These are phyloP conservation scores for Meiosimyza decipiens DNA, from an alignment of 2,888 invertebrate genomes.

Conservation along the genomic window DNA sequence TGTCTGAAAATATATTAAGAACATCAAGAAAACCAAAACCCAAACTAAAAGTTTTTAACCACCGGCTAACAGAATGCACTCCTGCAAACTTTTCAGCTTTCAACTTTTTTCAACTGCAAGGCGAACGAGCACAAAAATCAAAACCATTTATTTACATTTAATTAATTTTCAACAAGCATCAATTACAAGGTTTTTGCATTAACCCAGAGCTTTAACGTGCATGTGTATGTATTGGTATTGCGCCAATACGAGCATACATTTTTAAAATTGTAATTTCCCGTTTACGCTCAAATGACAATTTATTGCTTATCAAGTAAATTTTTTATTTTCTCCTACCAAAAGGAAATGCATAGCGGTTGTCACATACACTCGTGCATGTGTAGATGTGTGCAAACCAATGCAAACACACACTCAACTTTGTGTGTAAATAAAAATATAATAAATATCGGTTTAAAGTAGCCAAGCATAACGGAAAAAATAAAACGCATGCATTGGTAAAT, in stretches of 20 bases:
- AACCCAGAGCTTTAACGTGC: neutral
- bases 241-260: slow-evolving; percentile 28
- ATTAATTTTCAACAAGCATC: slow-evolving; percentile 23
- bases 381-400: neutral
- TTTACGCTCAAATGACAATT: slow-evolving; percentile 32
- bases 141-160: slow-evolving; percentile 22
- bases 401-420: slow-evolving; percentile 3
- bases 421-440: slow-evolving; percentile 29
- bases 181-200: slow-evolving; percentile 19
- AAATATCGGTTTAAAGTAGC: slow-evolving; percentile 26
- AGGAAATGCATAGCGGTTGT: slow-evolving; percentile 32
- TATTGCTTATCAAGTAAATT: slow-evolving; percentile 13
- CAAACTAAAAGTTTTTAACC: no score
- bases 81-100: no score
- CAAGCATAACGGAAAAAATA: no score
- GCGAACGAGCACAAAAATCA: neutral
- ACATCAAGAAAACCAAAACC: no score
- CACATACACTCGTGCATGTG: slow-evolving; percentile 1
- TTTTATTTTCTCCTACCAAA: slow-evolving; percentile 9
- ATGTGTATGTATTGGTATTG: neutral
- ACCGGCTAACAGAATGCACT: no score
- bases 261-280: slow-evolving; percentile 35
- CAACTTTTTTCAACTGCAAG: no score
- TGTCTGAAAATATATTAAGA: no score
- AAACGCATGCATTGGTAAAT: no score